Evolutionary conservation across 2,113 vertebrate species (phyloP).

Genomic region (Caracal caracal): DNA sequence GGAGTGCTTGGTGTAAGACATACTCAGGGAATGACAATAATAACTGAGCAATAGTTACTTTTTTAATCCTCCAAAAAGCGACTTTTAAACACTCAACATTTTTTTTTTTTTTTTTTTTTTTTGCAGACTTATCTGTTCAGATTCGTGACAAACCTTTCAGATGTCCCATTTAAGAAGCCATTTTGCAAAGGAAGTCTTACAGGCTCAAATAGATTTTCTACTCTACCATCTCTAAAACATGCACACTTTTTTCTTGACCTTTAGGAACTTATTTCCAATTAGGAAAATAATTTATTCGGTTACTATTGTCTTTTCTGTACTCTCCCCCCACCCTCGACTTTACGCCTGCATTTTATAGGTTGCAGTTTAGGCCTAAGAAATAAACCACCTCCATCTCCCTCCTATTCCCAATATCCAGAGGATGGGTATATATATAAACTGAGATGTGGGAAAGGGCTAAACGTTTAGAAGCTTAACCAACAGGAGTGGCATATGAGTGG

Average conservation of each 20-base stretch:
- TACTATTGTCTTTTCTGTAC: constrained; percentile 30
- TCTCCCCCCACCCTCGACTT: neutral
- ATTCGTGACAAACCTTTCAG: constrained; percentile 54
- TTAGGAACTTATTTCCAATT: constrained; percentile 43
- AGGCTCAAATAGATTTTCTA: constrained; percentile 20
- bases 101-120: constrained; percentile 42
- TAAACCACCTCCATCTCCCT: neutral
- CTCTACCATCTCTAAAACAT: neutral
- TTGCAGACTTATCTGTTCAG: constrained; percentile 31
- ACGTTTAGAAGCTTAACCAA: constrained; percentile 58
- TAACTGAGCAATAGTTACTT: neutral
- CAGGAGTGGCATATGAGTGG: neutral
- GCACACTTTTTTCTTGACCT: constrained; percentile 35
- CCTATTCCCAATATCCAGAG: neutral
- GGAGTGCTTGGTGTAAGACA: neutral
- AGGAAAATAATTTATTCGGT: constrained; percentile 46
- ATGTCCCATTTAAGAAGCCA: constrained; percentile 68
- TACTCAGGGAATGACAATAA: neutral
- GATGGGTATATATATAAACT: neutral
- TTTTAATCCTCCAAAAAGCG: constrained; percentile 5
- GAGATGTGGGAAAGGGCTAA: neutral
- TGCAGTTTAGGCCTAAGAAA: constrained; percentile 52
- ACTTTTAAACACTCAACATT: constrained; percentile 50
- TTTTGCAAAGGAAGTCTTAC: constrained; percentile 53
- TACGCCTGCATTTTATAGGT: neutral